Evolutionary conservation across 2,113 vertebrate species (phyloP).

Genomic region (Amphiprion ocellaris): DNA sequence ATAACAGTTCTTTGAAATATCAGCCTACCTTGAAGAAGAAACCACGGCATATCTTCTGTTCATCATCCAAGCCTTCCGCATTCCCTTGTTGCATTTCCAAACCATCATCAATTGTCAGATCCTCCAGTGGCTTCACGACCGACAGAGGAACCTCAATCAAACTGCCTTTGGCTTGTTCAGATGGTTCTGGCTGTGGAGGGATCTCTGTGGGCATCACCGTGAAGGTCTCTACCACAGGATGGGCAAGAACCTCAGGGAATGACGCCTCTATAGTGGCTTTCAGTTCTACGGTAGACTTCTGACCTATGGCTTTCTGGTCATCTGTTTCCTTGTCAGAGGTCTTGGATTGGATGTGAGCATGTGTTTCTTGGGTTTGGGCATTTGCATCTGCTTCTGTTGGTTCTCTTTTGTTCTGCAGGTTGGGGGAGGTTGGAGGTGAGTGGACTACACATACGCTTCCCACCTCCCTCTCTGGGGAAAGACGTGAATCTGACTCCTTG

Average conservation of each 20-base stretch:
- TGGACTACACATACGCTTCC: conserved; percentile 31
- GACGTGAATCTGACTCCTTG: conserved; percentile 71
- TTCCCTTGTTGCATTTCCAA: conserved; percentile 83
- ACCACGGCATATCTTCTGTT: conserved; percentile 93
- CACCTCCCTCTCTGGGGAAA: conserved; percentile 78
- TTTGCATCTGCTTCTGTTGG: conserved; percentile 25
- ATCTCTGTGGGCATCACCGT: conserved; percentile 89
- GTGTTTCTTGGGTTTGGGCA: conserved; percentile 33
- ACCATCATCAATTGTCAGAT: conserved; percentile 82
- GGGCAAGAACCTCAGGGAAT: conserved; percentile 91
- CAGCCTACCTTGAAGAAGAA: conserved; percentile 97
- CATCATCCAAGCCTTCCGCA: conserved; percentile 88
- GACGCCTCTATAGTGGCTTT: conserved; percentile 87
- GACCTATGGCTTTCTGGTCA: conserved; percentile 13
- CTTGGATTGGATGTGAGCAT: neutral
- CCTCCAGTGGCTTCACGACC: conserved; percentile 88
- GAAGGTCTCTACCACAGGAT: conserved; percentile 89
- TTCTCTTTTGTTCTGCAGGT: conserved; percentile 42
- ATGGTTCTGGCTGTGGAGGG: conserved; percentile 61
- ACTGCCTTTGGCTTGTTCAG: conserved; percentile 84
- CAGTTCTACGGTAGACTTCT: conserved; percentile 58
- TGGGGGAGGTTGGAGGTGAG: conserved; percentile 56
- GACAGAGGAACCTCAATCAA: conserved; percentile 96
- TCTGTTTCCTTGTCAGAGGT: conserved; percentile 10
- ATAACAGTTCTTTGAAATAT: neutral